Evolutionary conservation across 1,140 invertebrate species (phyloP).

Genomic region (Batillaria attramentaria): DNA sequence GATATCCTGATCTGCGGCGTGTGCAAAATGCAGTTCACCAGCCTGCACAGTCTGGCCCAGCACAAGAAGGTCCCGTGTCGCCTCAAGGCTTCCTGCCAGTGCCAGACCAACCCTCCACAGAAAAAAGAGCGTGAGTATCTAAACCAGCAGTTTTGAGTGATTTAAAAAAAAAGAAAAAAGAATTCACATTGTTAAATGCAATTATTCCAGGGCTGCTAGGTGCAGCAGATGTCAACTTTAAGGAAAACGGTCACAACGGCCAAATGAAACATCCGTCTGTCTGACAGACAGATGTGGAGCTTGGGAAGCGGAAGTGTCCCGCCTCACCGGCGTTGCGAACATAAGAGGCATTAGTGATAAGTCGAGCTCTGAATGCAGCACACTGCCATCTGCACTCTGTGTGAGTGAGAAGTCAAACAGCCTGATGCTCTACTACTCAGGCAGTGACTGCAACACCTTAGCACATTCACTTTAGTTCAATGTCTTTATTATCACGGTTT

Average conservation of each 20-base stretch:
- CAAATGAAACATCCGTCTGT: neutral
- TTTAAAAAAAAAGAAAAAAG: neutral
- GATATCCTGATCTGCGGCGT: constrained; percentile 92
- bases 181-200: neutral
- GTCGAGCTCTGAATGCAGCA: no score
- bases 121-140: neutral
- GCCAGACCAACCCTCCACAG: constrained; percentile 65
- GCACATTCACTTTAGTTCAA: no score
- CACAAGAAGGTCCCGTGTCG: constrained; percentile 90
- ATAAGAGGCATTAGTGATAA: no score
- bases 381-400: no score
- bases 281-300: neutral
- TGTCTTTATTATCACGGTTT: no score
- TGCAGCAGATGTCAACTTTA: neutral
- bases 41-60: constrained; percentile 85
- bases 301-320: no score
- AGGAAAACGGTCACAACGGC: neutral
- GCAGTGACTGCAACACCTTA: no score
- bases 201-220: neutral
- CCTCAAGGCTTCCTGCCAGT: constrained; percentile 88
- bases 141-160: neutral
- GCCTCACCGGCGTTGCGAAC: no score
- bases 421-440: no score
- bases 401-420: no score
- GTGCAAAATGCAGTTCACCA: constrained; percentile 87